Evolutionary conservation across 2,888 invertebrate genomes (phyloP).

Genomic region (Drosophila melanocephala): DNA sequence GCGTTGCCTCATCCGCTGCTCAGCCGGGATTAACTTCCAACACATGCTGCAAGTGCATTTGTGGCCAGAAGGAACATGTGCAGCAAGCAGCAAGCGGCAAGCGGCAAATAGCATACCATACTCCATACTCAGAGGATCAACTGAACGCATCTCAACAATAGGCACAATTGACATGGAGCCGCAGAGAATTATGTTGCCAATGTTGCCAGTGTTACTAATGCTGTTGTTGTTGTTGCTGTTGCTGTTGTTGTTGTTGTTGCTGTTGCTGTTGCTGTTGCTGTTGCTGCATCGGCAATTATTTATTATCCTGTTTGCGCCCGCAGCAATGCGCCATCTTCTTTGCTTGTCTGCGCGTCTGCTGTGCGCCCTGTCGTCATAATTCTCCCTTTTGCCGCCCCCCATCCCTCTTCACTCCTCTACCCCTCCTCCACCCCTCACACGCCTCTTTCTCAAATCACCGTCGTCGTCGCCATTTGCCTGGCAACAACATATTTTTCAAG

Average conservation of each 20-base stretch:
- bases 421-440: background rate
- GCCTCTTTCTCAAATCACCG: slow-evolving; percentile 55
- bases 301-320: slow-evolving; percentile 73
- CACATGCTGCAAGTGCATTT: slow-evolving; percentile 67
- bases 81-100: slow-evolving; percentile 41
- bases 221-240: background rate
- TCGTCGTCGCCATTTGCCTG: slow-evolving; percentile 61
- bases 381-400: slow-evolving; percentile 16
- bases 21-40: slow-evolving; percentile 74
- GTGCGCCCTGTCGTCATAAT: slow-evolving; percentile 58
- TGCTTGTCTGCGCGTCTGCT: slow-evolving; percentile 39
- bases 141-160: slow-evolving; percentile 21
- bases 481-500: slow-evolving; percentile 46
- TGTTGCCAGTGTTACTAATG: slow-evolving; percentile 59
- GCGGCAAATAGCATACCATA: background rate
- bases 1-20: slow-evolving; percentile 72
- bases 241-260: background rate
- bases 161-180: slow-evolving; percentile 59
- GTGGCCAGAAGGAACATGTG: slow-evolving; percentile 51
- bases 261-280: background rate
- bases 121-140: background rate
- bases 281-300: slow-evolving; percentile 69
- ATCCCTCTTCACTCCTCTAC: no score
- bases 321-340: slow-evolving; percentile 63
- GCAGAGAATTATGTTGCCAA: slow-evolving; percentile 73